phyloP scores from a whole-genome alignment of 1,140 invertebrate species.

The Drosophila virilis region DNA sequence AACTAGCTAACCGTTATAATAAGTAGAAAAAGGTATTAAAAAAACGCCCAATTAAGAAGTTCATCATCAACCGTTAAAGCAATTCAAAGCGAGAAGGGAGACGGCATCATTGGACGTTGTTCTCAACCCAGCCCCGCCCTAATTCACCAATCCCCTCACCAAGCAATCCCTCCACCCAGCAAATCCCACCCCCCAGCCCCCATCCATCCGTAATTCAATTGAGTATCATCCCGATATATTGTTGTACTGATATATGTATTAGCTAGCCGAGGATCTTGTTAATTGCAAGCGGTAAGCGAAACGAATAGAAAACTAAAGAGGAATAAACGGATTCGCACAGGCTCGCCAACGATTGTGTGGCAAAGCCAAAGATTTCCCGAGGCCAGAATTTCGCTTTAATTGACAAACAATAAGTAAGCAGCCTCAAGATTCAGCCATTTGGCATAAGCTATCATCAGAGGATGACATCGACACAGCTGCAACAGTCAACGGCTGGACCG shows the following conservation, averaged over 20 bases:
- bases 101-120: background rate
- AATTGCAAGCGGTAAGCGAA: background rate
- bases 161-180: too few species aligned
- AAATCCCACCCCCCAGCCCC: too few species aligned
- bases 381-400: background rate
- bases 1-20: conserved; percentile 19
- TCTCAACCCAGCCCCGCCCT: background rate
- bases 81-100: background rate
- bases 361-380: background rate
- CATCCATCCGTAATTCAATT: too few species aligned
- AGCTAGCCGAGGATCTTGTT: background rate
- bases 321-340: too few species aligned
- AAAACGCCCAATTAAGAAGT: background rate
- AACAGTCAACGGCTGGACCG: background rate
- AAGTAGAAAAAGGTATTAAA: conserved; percentile 10
- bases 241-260: background rate
- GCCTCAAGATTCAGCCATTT: background rate
- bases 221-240: too few species aligned
- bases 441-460: background rate
- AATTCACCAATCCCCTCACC: too few species aligned
- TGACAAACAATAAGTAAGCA: background rate
- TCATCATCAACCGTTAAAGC: background rate
- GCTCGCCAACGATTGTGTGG: too few species aligned
- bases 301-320: background rate
- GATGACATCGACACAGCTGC: conserved; percentile 5